These are phyloP conservation scores for Pelobates cultripes DNA, from an alignment of 2,797 vertebrate genomes.

Conservation along the genomic window DNA sequence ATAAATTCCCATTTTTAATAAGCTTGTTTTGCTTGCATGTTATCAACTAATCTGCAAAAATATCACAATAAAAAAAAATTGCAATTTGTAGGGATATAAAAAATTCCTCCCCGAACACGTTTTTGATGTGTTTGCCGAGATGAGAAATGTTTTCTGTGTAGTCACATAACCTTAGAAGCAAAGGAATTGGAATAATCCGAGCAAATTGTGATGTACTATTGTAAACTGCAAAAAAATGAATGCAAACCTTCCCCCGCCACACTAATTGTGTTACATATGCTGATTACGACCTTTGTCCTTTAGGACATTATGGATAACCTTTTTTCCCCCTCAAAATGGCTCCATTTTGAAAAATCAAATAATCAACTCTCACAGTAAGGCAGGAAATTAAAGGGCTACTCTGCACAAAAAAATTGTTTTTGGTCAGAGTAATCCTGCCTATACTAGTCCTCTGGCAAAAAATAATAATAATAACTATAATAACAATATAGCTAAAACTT, in stretches of 20 bases:
- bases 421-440: too few species aligned
- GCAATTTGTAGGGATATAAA: slow-evolving; percentile 22
- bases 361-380: not conserved
- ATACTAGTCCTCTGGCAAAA: too few species aligned
- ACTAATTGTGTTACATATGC: slow-evolving; percentile 39
- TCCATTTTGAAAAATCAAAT: slow-evolving; percentile 9
- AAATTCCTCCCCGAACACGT: slow-evolving; percentile 19
- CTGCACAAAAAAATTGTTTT: too few species aligned
- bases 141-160: slow-evolving; percentile 27
- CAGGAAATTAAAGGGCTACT: too few species aligned
- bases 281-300: slow-evolving; percentile 32
- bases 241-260: not conserved
- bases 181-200: slow-evolving; percentile 23
- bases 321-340: slow-evolving; percentile 6
- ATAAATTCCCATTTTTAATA: slow-evolving; percentile 34
- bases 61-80: slow-evolving; percentile 15
- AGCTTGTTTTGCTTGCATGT: slow-evolving; percentile 36
- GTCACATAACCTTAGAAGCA: slow-evolving; percentile 26
- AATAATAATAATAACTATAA: too few species aligned
- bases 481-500: too few species aligned
- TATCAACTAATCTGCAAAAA: slow-evolving; percentile 29
- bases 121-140: slow-evolving; percentile 44
- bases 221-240: slow-evolving; percentile 26
- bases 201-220: slow-evolving; percentile 40
- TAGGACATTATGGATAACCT: slow-evolving; percentile 25